Conservation (phyloP, 2,797 vertebrate species). For the Phoxinus dragarum region DNA sequence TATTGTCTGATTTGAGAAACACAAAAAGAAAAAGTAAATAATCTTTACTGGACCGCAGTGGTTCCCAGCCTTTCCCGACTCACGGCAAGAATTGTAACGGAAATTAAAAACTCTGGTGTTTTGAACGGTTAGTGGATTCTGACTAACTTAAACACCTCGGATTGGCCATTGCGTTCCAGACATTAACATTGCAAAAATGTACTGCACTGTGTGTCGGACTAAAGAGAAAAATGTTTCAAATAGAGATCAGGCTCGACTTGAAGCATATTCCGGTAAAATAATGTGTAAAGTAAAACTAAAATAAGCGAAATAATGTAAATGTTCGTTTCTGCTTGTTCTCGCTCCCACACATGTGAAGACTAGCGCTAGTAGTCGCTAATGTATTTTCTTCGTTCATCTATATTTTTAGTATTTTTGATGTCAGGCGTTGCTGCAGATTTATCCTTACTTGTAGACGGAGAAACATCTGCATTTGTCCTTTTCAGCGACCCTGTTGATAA, state of each 20-base stretch:
- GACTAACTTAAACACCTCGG: background rate
- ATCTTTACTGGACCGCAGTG: background rate
- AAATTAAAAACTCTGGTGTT: background rate
- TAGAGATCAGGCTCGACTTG: background rate
- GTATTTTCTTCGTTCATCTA: background rate
- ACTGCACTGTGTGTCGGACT: too few species aligned
- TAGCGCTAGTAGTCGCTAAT: background rate
- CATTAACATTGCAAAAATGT: background rate
- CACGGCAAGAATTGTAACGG: background rate
- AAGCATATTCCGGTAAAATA: background rate
- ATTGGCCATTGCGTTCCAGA: background rate
- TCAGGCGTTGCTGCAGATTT: background rate
- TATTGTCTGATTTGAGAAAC: slow-evolving; percentile 70
- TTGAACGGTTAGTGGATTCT: background rate
- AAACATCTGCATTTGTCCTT: slow-evolving; percentile 3
- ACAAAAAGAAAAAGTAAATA: background rate
- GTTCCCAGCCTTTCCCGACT: background rate
- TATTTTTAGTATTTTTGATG: background rate
- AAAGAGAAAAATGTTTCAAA: background rate
- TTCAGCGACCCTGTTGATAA: slow-evolving; percentile 8
- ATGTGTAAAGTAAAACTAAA: background rate
- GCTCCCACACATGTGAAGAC: background rate
- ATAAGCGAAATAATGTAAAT: background rate
- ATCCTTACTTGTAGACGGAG: slow-evolving; percentile 13
- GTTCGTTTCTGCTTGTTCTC: background rate